Evolutionary conservation across 2,113 vertebrate species (phyloP).

Genomic region (Ameiurus melas): DNA sequence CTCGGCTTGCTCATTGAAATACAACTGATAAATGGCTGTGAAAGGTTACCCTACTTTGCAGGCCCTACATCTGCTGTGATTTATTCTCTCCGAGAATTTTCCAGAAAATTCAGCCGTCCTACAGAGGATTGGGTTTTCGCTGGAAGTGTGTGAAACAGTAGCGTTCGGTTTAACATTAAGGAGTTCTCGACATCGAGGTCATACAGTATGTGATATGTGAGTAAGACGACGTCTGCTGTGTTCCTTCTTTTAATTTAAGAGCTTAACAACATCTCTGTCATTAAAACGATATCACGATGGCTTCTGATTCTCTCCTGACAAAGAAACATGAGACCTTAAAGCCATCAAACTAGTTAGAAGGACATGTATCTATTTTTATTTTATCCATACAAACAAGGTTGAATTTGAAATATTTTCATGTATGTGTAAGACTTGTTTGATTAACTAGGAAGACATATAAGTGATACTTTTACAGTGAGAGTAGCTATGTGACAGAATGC

Average conservation of each 20-base stretch:
- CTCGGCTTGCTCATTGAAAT: constrained; percentile 36
- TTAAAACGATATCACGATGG: not conserved
- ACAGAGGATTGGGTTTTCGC: not conserved
- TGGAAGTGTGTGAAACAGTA: not conserved
- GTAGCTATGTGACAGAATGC: not conserved
- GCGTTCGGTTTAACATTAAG: not conserved
- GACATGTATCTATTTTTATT: not conserved
- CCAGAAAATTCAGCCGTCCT: not conserved
- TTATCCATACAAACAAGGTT: not conserved
- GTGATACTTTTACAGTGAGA: not conserved
- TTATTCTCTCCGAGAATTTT: constrained; percentile 20
- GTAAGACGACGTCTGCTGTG: not conserved
- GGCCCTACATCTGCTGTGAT: constrained; percentile 9
- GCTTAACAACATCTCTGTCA: not conserved
- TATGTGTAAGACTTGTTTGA: not conserved
- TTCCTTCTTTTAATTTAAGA: not conserved
- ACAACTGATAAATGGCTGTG: constrained; percentile 30
- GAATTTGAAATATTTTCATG: not conserved
- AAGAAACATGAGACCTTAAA: not conserved
- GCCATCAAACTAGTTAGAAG: not conserved
- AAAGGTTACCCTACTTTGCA: constrained; percentile 48
- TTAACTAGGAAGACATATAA: not conserved
- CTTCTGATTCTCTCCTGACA: not conserved
- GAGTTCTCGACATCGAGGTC: not conserved
- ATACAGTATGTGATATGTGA: not conserved